phyloP scores from a whole-genome alignment of 2,797 vertebrate species.

The Pogoniulus pusillus region DNA sequence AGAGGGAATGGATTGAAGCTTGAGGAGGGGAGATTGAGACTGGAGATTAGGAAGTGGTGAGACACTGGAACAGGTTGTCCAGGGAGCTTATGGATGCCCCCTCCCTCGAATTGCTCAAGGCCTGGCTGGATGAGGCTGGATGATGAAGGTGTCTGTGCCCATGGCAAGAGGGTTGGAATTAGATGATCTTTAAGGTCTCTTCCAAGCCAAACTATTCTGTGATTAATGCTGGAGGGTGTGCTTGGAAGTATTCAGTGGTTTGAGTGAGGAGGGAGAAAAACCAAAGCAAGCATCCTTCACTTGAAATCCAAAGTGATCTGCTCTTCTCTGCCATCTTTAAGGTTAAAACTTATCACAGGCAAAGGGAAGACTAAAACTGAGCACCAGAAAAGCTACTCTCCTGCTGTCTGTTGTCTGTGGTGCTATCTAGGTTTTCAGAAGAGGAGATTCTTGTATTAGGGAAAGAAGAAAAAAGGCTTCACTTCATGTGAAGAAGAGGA shows the following conservation, averaged over 20 bases:
- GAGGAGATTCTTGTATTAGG: neutral
- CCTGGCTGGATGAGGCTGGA: no score
- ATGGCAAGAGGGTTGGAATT: no score
- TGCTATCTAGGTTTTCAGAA: conserved; percentile 7
- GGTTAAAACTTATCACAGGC: neutral
- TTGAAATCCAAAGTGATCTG: neutral
- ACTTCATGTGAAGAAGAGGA: neutral
- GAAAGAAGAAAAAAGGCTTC: neutral
- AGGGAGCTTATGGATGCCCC: no score
- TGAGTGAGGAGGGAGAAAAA: neutral
- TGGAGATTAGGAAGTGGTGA: no score
- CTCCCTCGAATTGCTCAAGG: no score
- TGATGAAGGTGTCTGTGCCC: no score
- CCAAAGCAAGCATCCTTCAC: neutral
- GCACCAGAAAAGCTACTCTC: neutral
- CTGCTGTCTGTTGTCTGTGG: conserved; percentile 3
- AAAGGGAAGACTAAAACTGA: neutral
- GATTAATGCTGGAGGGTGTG: neutral
- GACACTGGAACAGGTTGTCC: no score
- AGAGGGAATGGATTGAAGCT: no score
- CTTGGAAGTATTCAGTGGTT: neutral
- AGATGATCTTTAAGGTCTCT: no score
- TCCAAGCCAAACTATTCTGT: no score
- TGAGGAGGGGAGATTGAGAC: no score
- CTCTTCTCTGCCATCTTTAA: neutral